Conservation (phyloP, 2,888 invertebrate species). For the Zygothrica quintamaculata region DNA sequence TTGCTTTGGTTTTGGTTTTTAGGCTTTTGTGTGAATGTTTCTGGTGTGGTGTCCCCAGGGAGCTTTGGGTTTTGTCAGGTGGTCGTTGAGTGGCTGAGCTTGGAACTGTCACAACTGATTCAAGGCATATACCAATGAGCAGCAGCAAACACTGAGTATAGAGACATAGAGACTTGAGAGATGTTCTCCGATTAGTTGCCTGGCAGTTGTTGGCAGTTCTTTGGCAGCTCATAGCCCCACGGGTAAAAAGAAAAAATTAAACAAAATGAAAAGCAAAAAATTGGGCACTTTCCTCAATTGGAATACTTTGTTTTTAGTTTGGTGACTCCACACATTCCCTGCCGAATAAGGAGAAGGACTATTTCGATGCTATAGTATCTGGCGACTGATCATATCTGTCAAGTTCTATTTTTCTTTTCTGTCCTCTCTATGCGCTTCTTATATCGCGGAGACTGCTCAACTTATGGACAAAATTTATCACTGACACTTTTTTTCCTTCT, state of each 20-base stretch:
- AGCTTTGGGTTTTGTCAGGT: conserved; percentile 11
- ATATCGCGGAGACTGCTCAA: conserved; percentile 28
- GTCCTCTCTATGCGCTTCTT: conserved; percentile 50
- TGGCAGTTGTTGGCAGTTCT: conserved; percentile 47
- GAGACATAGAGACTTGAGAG: conserved; percentile 4
- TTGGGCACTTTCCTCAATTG: conserved; percentile 53
- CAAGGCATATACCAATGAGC: conserved; percentile 15
- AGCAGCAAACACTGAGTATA: neutral
- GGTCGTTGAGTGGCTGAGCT: conserved; percentile 57
- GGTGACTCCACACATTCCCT: too few species aligned
- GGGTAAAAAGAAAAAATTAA: conserved; percentile 30
- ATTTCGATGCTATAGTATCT: conserved; percentile 25
- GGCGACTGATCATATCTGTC: conserved; percentile 40
- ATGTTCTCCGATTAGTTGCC: conserved; percentile 36
- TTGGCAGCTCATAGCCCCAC: conserved; percentile 45
- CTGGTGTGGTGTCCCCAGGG: conserved; percentile 12
- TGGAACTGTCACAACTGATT: conserved; percentile 66
- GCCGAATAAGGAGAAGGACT: conserved; percentile 1
- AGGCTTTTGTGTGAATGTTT: neutral
- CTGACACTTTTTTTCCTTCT: conserved; percentile 41
- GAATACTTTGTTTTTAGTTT: conserved; percentile 51
- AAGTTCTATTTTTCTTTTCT: neutral
- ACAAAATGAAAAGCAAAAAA: conserved; percentile 14
- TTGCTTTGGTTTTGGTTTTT: neutral
- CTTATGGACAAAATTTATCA: conserved; percentile 65